These are phyloP conservation scores for Teleogryllus occipitalis DNA, from an alignment of 1,140 invertebrate species.

Conservation along the genomic window DNA sequence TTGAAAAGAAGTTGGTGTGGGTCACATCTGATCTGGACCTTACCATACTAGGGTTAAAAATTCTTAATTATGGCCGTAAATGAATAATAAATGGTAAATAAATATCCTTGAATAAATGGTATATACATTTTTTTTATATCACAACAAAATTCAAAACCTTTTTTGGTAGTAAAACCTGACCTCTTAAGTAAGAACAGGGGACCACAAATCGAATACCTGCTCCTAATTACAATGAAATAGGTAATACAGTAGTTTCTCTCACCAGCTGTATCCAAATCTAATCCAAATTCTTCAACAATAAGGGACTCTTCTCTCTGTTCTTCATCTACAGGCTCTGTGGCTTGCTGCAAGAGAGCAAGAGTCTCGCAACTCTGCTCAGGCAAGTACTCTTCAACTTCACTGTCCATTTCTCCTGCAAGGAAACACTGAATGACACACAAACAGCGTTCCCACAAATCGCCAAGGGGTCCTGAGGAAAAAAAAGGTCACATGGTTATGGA, in stretches of 20 bases:
- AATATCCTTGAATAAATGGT: too few species aligned
- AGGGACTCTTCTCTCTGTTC: conserved; percentile 9
- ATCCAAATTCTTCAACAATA: background rate
- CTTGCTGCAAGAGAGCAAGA: conserved; percentile 16
- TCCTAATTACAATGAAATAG: background rate
- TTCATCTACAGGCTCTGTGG: conserved; percentile 15
- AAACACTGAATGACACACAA: background rate
- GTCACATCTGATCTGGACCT: too few species aligned
- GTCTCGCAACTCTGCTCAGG: conserved; percentile 18
- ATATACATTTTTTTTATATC: too few species aligned
- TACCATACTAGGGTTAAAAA: too few species aligned
- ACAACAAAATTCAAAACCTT: too few species aligned
- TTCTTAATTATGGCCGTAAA: too few species aligned
- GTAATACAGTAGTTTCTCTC: background rate
- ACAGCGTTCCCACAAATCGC: background rate
- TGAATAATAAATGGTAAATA: too few species aligned
- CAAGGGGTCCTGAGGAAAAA: background rate
- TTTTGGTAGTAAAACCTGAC: too few species aligned
- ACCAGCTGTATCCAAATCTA: conserved; percentile 17
- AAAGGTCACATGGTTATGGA: background rate
- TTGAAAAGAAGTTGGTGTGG: too few species aligned
- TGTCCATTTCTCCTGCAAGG: conserved; percentile 16
- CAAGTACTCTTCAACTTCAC: conserved; percentile 20
- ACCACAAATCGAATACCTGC: background rate
- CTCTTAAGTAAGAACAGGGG: background rate